phyloP scores from a whole-genome alignment of 1,140 invertebrate genomes.

The Babylonia areolata region DNA sequence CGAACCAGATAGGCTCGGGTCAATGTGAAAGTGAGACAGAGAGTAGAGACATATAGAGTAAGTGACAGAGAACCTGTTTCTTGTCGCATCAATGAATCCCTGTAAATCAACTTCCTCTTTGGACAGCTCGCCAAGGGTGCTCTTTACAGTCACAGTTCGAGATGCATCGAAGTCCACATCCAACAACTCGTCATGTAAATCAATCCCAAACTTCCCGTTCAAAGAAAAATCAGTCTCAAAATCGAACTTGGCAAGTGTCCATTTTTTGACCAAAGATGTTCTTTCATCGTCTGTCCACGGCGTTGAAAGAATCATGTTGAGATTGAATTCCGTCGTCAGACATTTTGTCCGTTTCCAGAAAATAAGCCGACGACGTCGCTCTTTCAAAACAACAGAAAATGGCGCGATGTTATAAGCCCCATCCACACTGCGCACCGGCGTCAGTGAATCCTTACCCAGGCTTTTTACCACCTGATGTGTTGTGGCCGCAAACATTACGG shows the following conservation, averaged over 20 bases:
- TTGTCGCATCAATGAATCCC: constrained; percentile 19
- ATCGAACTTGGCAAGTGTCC: constrained; percentile 23
- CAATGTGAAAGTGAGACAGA: not conserved
- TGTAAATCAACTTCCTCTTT: constrained; percentile 38
- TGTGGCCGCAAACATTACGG: constrained; percentile 33
- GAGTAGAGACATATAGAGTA: not conserved
- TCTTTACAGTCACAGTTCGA: not conserved
- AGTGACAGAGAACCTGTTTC: not conserved
- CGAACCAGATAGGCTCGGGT: not conserved
- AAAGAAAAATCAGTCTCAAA: constrained; percentile 32
- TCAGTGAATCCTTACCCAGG: constrained; percentile 27
- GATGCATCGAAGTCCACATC: constrained; percentile 9
- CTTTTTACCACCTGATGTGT: constrained; percentile 36
- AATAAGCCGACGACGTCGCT: constrained; percentile 24
- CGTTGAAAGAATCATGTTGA: constrained; percentile 6
- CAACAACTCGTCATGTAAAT: constrained; percentile 27
- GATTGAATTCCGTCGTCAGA: constrained; percentile 29
- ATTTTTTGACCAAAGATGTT: not conserved
- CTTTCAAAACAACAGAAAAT: constrained; percentile 23
- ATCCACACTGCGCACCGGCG: constrained; percentile 30
- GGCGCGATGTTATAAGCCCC: constrained; percentile 25
- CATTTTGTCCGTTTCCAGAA: constrained; percentile 25
- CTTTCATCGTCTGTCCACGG: constrained; percentile 17
- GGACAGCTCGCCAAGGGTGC: constrained; percentile 22
- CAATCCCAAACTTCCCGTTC: constrained; percentile 27